Conservation (phyloP, 2,888 invertebrate species). For the Conistra vaccinii region DNA sequence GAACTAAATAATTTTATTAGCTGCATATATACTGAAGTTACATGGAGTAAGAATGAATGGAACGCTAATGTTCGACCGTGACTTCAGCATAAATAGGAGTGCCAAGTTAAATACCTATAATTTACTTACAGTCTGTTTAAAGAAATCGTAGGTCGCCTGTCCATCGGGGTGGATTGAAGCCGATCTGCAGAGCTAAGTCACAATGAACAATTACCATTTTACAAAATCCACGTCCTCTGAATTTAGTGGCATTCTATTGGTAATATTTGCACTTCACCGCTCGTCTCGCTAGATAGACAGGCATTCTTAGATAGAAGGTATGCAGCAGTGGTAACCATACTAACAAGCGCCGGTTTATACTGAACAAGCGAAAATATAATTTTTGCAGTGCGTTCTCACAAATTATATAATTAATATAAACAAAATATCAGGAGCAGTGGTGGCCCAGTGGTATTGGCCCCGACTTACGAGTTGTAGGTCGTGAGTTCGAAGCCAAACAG, state of each 20-base stretch:
- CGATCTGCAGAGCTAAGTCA: not conserved
- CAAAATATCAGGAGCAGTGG: too few species aligned
- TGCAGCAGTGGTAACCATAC: not conserved
- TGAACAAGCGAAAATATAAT: not conserved
- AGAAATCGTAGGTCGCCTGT: too few species aligned
- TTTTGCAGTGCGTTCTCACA: too few species aligned
- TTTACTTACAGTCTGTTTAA: not conserved
- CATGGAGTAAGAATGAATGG: constrained; percentile 29
- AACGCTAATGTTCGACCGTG: not conserved
- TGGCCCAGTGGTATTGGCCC: too few species aligned
- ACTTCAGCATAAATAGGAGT: not conserved
- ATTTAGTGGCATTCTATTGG: not conserved
- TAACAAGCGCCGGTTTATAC: not conserved
- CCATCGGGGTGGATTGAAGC: not conserved
- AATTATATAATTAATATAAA: too few species aligned
- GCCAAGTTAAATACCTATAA: not conserved
- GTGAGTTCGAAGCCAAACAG: too few species aligned
- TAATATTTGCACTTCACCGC: not conserved
- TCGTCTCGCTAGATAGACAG: not conserved
- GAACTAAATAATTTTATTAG: constrained; percentile 48
- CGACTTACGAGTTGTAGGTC: too few species aligned
- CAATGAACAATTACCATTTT: not conserved
- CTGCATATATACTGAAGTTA: constrained; percentile 6
- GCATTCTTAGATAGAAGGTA: not conserved
- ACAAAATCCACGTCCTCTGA: not conserved